phyloP scores from a whole-genome alignment of 2,113 vertebrate genomes.

The Heterocephalus glaber region DNA sequence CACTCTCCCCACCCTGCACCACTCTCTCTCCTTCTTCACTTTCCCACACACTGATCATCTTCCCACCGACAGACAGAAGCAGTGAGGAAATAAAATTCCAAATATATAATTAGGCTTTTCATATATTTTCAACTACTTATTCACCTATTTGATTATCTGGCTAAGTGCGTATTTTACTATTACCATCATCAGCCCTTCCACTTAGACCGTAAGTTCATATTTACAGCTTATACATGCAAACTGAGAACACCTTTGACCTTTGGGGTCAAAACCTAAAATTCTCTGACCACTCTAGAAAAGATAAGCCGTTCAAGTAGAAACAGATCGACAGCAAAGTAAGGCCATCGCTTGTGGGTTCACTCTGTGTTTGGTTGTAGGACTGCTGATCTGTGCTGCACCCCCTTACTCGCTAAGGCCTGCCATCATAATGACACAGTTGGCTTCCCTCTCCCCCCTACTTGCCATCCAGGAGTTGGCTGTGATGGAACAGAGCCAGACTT shows the following conservation, averaged over 20 bases:
- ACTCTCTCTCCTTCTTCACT: not conserved
- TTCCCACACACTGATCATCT: not conserved
- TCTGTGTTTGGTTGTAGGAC: not conserved
- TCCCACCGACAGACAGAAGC: not conserved
- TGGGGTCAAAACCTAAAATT: not conserved
- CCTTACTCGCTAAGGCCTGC: not conserved
- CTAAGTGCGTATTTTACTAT: not conserved
- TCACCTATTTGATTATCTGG: not conserved
- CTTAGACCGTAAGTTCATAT: not conserved
- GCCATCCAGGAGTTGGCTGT: not conserved
- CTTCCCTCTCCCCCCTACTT: not conserved
- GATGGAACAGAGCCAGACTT: not conserved
- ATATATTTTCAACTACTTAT: not conserved
- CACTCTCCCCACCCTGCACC: too few relatives aligned
- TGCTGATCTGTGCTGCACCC: not conserved
- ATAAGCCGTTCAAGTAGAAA: not conserved
- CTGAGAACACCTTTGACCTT: not conserved
- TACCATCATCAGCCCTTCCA: not conserved
- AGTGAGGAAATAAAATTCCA: conserved; percentile 25
- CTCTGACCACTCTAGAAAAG: not conserved
- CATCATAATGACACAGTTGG: not conserved
- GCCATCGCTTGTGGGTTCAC: not conserved
- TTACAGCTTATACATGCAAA: not conserved
- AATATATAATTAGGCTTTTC: not conserved
- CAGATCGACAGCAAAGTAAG: not conserved